phyloP scores from a whole-genome alignment of 2,797 vertebrate species.

The Remorina albescens region DNA sequence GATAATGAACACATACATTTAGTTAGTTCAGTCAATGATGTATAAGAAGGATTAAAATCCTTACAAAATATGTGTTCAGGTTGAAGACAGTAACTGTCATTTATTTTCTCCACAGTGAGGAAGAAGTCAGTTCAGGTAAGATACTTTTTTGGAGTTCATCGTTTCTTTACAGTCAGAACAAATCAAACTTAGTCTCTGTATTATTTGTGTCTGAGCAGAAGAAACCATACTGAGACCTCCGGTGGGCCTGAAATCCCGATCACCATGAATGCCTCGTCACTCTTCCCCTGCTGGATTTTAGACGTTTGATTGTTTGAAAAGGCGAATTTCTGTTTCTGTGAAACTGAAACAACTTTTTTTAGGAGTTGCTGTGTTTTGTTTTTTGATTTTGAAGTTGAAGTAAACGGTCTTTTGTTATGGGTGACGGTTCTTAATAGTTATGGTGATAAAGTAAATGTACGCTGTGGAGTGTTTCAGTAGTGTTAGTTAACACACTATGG shows the following conservation, averaged over 20 bases:
- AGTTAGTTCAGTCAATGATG: neutral
- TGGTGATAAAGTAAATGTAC: neutral
- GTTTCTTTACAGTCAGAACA: neutral
- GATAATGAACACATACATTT: neutral
- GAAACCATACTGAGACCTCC: slow-evolving; percentile 63
- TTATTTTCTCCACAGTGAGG: slow-evolving; percentile 67
- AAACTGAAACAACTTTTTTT: slow-evolving; percentile 8
- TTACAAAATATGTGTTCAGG: neutral
- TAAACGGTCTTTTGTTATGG: neutral
- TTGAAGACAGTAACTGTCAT: slow-evolving; percentile 17
- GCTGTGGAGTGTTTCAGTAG: no score
- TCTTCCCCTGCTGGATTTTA: neutral
- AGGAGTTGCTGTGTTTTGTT: slow-evolving; percentile 7
- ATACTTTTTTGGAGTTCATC: neutral
- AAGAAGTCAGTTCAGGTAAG: slow-evolving; percentile 65
- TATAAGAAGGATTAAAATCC: neutral
- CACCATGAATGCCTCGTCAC: neutral
- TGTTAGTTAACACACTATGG: neutral
- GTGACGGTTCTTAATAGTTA: neutral
- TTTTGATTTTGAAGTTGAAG: slow-evolving; percentile 3
- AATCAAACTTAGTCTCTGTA: slow-evolving; percentile 2
- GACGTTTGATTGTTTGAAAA: neutral
- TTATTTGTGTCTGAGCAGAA: slow-evolving; percentile 49
- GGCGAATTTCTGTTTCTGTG: slow-evolving; percentile 36
- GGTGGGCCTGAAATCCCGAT: neutral